Conservation (phyloP, 2,113 vertebrate species). For the Ariopsis seemanni region DNA sequence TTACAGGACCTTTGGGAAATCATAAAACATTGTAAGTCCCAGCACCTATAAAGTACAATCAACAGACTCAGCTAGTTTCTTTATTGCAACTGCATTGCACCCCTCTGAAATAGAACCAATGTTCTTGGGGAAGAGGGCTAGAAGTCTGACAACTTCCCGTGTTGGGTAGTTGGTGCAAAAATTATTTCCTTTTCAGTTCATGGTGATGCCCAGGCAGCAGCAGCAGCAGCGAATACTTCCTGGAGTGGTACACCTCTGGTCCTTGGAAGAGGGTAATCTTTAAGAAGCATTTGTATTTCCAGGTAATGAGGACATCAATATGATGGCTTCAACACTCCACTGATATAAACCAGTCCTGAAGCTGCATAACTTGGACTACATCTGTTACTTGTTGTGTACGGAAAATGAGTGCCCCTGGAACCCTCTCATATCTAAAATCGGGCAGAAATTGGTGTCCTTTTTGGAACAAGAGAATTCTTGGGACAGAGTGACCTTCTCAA, state of each 20-base stretch:
- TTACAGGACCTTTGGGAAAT: conserved; percentile 44
- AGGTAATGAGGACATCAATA: neutral
- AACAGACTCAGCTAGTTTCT: conserved; percentile 27
- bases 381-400: neutral
- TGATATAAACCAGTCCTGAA: neutral
- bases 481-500: neutral
- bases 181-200: neutral
- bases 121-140: neutral
- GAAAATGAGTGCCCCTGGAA: neutral
- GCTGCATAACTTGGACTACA: neutral
- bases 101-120: neutral
- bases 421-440: neutral
- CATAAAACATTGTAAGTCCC: conserved; percentile 8
- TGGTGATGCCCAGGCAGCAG: neutral
- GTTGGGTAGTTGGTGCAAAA: neutral
- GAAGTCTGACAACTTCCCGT: neutral
- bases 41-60: conserved; percentile 30
- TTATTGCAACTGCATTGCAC: conserved; percentile 34
- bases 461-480: neutral
- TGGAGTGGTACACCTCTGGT: neutral
- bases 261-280: neutral
- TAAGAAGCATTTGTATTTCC: neutral
- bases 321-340: neutral
- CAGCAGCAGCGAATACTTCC: neutral
- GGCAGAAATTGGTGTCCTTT: neutral